These are phyloP conservation scores for Streptopelia turtur DNA, from an alignment of 2,797 vertebrate genomes.

Conservation along the genomic window DNA sequence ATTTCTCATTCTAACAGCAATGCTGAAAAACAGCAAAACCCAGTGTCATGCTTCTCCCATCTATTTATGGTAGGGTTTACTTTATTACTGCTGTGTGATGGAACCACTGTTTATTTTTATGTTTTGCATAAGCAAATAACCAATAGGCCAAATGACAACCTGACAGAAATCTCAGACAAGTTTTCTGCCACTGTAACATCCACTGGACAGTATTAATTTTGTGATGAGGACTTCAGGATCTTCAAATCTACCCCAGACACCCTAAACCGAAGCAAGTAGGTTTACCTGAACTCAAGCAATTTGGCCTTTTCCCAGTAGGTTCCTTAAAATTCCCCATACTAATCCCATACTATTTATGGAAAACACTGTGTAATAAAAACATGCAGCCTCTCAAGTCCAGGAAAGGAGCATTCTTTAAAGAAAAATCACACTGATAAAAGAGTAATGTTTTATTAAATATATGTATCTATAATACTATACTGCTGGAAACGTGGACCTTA, in stretches of 20 bases:
- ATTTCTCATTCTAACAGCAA: background rate
- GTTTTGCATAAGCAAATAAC: constrained; percentile 4
- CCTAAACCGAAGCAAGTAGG: background rate
- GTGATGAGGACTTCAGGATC: background rate
- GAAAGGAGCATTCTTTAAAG: constrained; percentile 44
- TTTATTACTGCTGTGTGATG: background rate
- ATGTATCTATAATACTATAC: background rate
- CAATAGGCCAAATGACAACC: background rate
- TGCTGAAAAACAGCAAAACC: background rate
- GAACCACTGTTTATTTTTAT: background rate
- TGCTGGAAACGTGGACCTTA: constrained; percentile 40
- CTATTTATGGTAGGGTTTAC: background rate
- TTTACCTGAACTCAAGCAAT: background rate
- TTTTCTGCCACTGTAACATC: background rate
- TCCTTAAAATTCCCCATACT: constrained; percentile 12
- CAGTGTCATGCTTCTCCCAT: background rate
- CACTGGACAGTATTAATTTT: background rate
- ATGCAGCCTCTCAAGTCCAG: constrained; percentile 63
- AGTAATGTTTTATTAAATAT: background rate
- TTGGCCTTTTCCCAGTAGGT: background rate
- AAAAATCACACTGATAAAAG: background rate
- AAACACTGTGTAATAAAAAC: background rate
- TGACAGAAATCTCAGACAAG: background rate
- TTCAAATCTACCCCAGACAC: background rate
- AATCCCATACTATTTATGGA: background rate